Percentiles rank a stretch among this genome's conserved stretches.
Conservation (phyloP, 2,113 vertebrate species). For the Ellobius talpinus region DNA sequence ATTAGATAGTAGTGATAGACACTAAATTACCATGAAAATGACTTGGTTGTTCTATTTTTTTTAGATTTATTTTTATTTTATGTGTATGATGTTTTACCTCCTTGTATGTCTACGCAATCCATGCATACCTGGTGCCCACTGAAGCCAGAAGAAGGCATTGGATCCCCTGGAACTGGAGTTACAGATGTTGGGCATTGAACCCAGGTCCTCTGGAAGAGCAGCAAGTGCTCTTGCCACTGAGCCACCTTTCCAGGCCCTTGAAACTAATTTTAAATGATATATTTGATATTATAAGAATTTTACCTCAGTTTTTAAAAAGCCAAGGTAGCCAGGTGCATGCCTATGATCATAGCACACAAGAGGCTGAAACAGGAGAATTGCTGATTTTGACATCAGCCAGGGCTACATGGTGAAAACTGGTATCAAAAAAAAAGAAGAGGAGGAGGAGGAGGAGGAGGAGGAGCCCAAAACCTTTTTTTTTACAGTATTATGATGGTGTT, state of each 20-base stretch:
- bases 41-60: background rate
- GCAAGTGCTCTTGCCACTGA: background rate
- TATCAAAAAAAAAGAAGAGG: background rate
- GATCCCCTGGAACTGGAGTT: background rate
- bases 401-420: background rate
- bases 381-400: background rate
- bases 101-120: background rate
- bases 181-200: background rate
- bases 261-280: slow-evolving; percentile 11
- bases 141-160: background rate
- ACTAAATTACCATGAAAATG: background rate
- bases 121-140: background rate
- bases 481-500: background rate
- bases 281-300: background rate
- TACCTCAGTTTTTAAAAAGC: background rate
- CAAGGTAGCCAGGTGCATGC: background rate
- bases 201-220: background rate
- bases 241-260: background rate
- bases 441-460: background rate
- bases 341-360: too few species aligned
- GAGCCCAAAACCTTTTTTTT: background rate
- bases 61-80: background rate
- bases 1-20: background rate
- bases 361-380: background rate
- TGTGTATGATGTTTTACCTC: background rate